Conservation (phyloP, 2,113 vertebrate species). For the Cyprinodon variegatus region DNA sequence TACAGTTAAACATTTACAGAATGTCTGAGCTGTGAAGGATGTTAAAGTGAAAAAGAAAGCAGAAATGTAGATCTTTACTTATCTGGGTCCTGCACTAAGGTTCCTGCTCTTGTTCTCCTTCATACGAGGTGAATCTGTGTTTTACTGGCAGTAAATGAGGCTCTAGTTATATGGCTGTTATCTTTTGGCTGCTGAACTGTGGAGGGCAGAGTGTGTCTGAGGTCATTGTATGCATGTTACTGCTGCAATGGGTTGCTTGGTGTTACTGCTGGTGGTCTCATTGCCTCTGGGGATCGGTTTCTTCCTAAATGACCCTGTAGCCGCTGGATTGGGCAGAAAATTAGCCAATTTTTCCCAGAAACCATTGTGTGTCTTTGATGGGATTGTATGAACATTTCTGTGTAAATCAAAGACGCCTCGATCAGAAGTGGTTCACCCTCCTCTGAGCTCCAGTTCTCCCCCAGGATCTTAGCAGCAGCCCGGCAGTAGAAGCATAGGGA, state of each 20-base stretch:
- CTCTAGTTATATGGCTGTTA: slow-evolving; percentile 31
- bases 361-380: slow-evolving; percentile 33
- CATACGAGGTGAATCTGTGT: slow-evolving; percentile 2
- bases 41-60: not conserved
- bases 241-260: not conserved
- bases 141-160: slow-evolving; percentile 33
- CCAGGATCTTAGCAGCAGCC: slow-evolving; percentile 19
- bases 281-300: slow-evolving; percentile 43
- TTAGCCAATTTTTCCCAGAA: slow-evolving; percentile 47
- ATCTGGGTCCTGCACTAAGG: not conserved
- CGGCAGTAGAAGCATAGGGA: not conserved
- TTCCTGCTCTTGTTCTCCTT: not conserved
- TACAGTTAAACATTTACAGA: too few relatives aligned
- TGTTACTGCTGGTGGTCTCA: slow-evolving; percentile 26
- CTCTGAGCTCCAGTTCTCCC: slow-evolving; percentile 19
- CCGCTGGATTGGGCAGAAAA: slow-evolving; percentile 29
- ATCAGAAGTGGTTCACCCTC: not conserved
- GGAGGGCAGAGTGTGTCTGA: slow-evolving; percentile 7
- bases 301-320: slow-evolving; percentile 39
- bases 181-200: slow-evolving; percentile 4
- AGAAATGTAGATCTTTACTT: too few relatives aligned
- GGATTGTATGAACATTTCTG: not conserved
- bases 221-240: slow-evolving; percentile 16
- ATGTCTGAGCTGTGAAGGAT: not conserved
- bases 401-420: not conserved